Percentiles rank a stretch among this genome's conserved stretches.
phyloP scores from a whole-genome alignment of 2,797 vertebrate genomes.

The Peromyscus attwateri region DNA sequence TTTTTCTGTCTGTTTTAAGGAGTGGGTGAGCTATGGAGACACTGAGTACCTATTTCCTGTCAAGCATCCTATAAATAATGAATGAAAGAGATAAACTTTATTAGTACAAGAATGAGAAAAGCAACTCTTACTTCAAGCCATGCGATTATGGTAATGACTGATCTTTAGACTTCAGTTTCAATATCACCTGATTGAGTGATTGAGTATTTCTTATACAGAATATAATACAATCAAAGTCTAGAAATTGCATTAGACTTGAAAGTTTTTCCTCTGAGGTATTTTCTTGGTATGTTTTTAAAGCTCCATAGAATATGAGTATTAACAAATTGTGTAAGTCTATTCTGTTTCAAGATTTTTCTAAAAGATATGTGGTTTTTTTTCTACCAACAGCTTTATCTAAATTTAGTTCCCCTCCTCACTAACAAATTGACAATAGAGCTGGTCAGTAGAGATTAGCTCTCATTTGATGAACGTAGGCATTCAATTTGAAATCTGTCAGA shows the following conservation, averaged over 20 bases:
- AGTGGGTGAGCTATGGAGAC: not conserved
- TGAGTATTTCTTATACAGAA: constrained; percentile 19
- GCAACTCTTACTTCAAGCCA: not conserved
- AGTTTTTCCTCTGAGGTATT: constrained; percentile 52
- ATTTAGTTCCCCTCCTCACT: not conserved
- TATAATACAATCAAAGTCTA: constrained; percentile 4
- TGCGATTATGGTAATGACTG: not conserved
- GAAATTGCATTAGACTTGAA: constrained; percentile 66
- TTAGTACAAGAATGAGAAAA: not conserved
- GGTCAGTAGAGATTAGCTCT: constrained; percentile 81
- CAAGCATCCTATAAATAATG: constrained; percentile 11
- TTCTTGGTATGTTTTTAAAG: constrained; percentile 77
- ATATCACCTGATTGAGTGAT: constrained; percentile 42
- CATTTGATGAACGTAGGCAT: constrained; percentile 69
- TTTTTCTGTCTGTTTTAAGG: not conserved
- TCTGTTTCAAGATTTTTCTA: constrained; percentile 73
- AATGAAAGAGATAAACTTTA: not conserved
- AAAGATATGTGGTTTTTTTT: constrained; percentile 63
- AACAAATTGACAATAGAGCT: constrained; percentile 60
- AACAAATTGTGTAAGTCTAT: constrained; percentile 69
- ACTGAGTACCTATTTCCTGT: not conserved
- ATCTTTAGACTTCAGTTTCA: not conserved
- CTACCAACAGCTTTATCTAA: constrained; percentile 77
- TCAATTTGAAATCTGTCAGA: constrained; percentile 79
- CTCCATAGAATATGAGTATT: constrained; percentile 68